Conservation (phyloP, 2,797 vertebrate genomes). For the Enteromius trimaculatus region DNA sequence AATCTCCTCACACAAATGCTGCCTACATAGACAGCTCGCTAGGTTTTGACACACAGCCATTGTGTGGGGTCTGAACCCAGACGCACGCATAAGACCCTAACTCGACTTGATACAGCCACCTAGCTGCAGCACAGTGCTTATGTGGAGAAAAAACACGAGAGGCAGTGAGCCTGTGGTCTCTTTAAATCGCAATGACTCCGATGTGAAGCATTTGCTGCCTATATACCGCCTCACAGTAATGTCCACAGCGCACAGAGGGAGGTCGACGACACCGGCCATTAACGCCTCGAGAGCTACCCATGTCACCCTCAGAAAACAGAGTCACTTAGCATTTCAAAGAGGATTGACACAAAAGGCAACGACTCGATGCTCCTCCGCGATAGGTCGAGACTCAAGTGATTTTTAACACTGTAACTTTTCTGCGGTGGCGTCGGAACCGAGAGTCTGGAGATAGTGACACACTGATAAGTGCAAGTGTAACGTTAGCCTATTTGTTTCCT, state of each 20-base stretch:
- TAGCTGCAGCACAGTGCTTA: conserved; percentile 57
- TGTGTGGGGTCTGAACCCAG: conserved; percentile 39
- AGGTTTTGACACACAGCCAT: conserved; percentile 20
- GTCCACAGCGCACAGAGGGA: conserved; percentile 77
- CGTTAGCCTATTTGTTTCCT: neutral
- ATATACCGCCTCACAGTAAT: conserved; percentile 75
- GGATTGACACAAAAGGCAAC: conserved; percentile 69
- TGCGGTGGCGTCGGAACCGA: neutral
- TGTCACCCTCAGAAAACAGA: conserved; percentile 62
- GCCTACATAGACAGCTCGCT: conserved; percentile 5
- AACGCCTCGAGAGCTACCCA: conserved; percentile 48
- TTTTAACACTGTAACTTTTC: conserved; percentile 3
- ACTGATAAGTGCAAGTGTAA: neutral
- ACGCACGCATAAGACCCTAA: conserved; percentile 36
- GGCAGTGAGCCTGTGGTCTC: conserved; percentile 71
- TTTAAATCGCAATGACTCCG: conserved; percentile 78
- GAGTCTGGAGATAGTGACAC: neutral
- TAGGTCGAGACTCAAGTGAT: neutral
- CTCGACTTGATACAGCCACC: conserved; percentile 64
- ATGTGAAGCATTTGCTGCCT: conserved; percentile 76
- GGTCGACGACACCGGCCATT: conserved; percentile 67
- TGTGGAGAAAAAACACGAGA: conserved; percentile 33
- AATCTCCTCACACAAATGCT: neutral
- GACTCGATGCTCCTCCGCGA: neutral
- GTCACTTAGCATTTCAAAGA: conserved; percentile 75